These are phyloP conservation scores for Eclectus roratus DNA, from an alignment of 2,113 vertebrate genomes.

Conservation along the genomic window DNA sequence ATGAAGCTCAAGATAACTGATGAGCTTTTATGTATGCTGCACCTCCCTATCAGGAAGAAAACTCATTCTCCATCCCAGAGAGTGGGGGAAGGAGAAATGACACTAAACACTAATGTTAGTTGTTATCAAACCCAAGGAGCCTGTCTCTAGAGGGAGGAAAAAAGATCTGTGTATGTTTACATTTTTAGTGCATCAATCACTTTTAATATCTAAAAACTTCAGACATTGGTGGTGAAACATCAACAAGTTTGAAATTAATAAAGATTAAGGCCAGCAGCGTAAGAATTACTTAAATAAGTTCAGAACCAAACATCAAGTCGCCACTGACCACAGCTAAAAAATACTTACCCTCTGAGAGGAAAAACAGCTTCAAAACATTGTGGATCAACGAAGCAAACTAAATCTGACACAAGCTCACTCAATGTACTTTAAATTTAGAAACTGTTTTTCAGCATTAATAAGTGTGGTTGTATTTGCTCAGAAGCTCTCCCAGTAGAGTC, in stretches of 20 bases:
- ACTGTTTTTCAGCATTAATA: not conserved
- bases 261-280: not conserved
- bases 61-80: not conserved
- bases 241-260: not conserved
- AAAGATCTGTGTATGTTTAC: not conserved
- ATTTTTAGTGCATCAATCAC: not conserved
- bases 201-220: not conserved
- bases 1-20: not conserved
- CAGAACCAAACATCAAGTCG: not conserved
- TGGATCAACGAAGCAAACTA: not conserved
- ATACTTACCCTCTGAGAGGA: not conserved
- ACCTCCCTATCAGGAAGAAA: not conserved
- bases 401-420: not conserved
- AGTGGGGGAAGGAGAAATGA: not conserved
- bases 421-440: not conserved
- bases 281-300: not conserved
- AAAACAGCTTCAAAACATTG: not conserved
- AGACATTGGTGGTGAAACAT: not conserved
- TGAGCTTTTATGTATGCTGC: not conserved
- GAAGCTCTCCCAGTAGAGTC: not conserved
- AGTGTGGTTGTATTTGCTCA: not conserved
- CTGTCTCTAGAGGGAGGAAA: not conserved
- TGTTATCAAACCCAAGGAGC: not conserved
- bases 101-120: not conserved
- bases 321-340: not conserved